phyloP scores from a whole-genome alignment of 2,797 vertebrate species.

The Acropternis orthonyx region DNA sequence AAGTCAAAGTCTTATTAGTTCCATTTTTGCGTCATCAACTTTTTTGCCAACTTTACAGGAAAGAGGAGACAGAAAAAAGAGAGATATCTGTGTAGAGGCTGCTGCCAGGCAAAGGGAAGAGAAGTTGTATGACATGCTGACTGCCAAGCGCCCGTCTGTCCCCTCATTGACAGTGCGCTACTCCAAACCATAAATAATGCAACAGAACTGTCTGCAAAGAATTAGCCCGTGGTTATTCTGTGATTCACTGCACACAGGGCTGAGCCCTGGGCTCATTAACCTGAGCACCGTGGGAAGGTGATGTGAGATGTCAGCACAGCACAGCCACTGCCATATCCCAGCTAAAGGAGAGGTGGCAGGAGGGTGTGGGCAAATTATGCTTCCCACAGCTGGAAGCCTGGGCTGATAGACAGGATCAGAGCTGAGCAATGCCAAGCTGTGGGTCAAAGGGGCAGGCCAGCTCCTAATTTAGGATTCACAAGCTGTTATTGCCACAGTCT shows the following conservation, averaged over 20 bases:
- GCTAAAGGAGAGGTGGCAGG: neutral
- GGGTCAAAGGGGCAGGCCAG: neutral
- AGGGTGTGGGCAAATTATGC: neutral
- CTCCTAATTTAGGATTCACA: neutral
- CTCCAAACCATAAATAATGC: neutral
- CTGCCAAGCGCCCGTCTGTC: neutral
- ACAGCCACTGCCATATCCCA: accelerated
- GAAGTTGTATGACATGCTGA: neutral
- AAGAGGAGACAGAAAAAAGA: neutral
- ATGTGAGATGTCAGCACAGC: neutral
- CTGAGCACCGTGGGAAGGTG: neutral
- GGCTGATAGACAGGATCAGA: neutral
- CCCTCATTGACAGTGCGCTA: neutral
- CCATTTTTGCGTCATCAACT: neutral
- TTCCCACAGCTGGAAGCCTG: neutral
- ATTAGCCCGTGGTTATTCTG: neutral
- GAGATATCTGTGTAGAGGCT: neutral
- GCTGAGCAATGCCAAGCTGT: neutral
- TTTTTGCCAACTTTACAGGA: neutral
- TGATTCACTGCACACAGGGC: neutral
- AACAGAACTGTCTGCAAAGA: neutral
- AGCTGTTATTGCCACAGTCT: neutral
- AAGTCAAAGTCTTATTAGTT: neutral
- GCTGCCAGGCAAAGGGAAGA: neutral
- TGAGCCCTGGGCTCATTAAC: neutral